Evolutionary conservation across 1,140 invertebrate genomes (phyloP).

Genomic region (Apis mellifera): Amel_HAv3.1 CM009938.2:7824501-7825000

Average conservation of each 20-base stretch:
- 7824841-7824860: not conserved
- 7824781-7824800: not conserved
- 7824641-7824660: not conserved
- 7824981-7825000: constrained; percentile 20
- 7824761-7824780: not conserved
- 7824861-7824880: not conserved
- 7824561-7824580: not conserved
- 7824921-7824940: not conserved
- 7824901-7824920: constrained; percentile 29
- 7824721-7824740: not conserved
- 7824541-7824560: not conserved
- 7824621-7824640: constrained; percentile 26
- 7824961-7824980: constrained; percentile 39
- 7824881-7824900: constrained; percentile 38
- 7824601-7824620: not conserved
- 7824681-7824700: not conserved
- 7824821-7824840: not conserved
- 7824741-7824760: not conserved
- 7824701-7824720: not conserved
- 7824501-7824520: not conserved
- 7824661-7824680: not conserved
- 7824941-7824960: constrained; percentile 15
- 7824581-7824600: not conserved
- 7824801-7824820: not conserved
- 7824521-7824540: not conserved